Evolutionary conservation across 2,797 vertebrate species (phyloP), one percentile per base, ranked within the genome.

Genomic region (Danio kyathit): DNA sequence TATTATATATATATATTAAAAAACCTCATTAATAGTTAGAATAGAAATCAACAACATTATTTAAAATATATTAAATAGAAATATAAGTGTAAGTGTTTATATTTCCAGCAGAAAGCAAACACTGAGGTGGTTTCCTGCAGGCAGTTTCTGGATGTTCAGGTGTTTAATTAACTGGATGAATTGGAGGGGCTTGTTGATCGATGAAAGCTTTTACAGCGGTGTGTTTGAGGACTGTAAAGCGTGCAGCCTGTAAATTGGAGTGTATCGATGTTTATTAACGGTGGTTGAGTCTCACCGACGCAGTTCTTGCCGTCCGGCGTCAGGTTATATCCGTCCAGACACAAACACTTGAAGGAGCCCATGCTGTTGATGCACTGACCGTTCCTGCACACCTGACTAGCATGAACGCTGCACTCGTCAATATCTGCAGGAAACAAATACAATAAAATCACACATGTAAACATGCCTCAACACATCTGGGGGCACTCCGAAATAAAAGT

Each of bases 331-430:
- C 97, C 97, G 13, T 97, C 96, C 9, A 95, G 93, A 88, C 97
- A 99, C 71, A 98, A 90, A 88, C 97, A 99, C 87, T 95, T 94
- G 93, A 98, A 99, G 87, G 96, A 98, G 11, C 97, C 97, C 0
- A 96, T 83, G 46, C 92, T 96, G 87, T 98, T 98, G 90, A 97
- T 94, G 71, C 97, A 99, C 88, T 96, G 96, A 3, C 96, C 97
- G 0, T 96, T 96, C 21, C 92, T 94, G 89, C 97, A 98, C 67
- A 98, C 95, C 88, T 97, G 97, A 17, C 96, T 96, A 54, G 92
- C 90, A 77, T 96, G 94, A n/a, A 94, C 91, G 5, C 90, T 94
- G 86, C 97, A 98, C 88, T 98, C 97, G 0, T 99, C 96, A 51
- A 96, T 88, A 81, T 99, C 97, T 99, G 94, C 0, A 71, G 54